Conservation (phyloP, 2,888 invertebrate species). For the Zaprionus lineosus region DNA sequence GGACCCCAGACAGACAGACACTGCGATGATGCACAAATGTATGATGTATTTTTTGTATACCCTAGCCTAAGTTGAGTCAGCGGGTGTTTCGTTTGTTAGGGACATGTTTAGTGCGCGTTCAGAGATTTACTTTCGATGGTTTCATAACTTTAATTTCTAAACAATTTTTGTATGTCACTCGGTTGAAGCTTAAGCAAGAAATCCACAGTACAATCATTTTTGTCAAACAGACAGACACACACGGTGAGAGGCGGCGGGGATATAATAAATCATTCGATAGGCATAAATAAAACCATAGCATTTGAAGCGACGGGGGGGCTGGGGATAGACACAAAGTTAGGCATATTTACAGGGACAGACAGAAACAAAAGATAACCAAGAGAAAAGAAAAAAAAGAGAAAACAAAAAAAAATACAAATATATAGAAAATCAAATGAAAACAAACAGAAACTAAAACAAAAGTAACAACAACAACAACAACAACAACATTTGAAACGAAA, state of each 20-base stretch:
- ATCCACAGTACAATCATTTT: conserved; percentile 76
- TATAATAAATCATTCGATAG: conserved; percentile 6
- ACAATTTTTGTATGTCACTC: conserved; percentile 49
- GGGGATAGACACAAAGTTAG: conserved; percentile 9
- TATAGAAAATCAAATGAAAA: conserved; percentile 64
- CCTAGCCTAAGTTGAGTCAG: conserved; percentile 63
- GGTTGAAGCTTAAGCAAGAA: conserved; percentile 70
- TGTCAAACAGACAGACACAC: conserved; percentile 70
- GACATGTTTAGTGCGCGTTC: conserved; percentile 17
- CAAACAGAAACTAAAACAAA: conserved; percentile 8
- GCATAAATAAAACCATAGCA: conserved; percentile 15
- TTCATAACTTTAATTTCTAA: conserved; percentile 59
- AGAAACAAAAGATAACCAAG: conserved; percentile 8
- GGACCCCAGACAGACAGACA: conserved; percentile 5
- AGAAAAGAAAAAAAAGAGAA: conserved; percentile 11
- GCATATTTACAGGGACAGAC: conserved; percentile 65
- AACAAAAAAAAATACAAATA: conserved; percentile 24
- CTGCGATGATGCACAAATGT: conserved; percentile 56
- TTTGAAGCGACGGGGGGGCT: too few species aligned
- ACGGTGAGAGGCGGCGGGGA: conserved; percentile 9
- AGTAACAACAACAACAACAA: conserved; percentile 6
- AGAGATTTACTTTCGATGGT: conserved; percentile 60
- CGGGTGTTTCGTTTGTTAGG: conserved; percentile 12
- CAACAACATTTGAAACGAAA: conserved; percentile 31
- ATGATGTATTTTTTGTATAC: conserved; percentile 48